Evolutionary conservation across 2,888 invertebrate species (phyloP).

Genomic region (Masnerella sp.): DNA sequence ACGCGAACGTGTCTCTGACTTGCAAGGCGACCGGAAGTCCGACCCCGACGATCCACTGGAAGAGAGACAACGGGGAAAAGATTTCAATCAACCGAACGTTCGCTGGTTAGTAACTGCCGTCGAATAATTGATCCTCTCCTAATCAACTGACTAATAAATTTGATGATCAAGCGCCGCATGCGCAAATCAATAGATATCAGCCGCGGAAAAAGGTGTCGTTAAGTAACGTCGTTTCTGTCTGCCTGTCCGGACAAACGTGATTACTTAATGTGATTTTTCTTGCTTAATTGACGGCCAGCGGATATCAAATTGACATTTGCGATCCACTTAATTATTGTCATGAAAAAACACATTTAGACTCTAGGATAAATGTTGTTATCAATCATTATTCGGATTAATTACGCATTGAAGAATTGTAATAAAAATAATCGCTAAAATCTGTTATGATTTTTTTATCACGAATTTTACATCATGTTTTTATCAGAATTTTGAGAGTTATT

Average conservation of each 20-base stretch:
- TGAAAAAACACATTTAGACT: constrained; percentile 17
- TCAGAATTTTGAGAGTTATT: no score
- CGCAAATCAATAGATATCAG: constrained; percentile 16
- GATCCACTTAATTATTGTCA: constrained; percentile 18
- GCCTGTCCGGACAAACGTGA: no score
- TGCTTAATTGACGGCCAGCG: constrained; percentile 34
- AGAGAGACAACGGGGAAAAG: constrained; percentile 91
- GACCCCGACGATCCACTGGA: constrained; percentile 93
- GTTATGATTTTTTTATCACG: no score
- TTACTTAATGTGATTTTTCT: constrained; percentile 35
- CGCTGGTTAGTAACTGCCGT: constrained; percentile 80
- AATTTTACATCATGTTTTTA: no score
- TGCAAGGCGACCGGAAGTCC: constrained; percentile 95
- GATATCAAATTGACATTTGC: constrained; percentile 37
- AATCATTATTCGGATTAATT: constrained; percentile 12
- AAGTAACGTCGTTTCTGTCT: constrained; percentile 9
- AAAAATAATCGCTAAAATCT: no score
- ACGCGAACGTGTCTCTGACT: constrained; percentile 91
- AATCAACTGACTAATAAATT: not conserved
- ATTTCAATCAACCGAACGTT: constrained; percentile 91
- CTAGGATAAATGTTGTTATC: constrained; percentile 14
- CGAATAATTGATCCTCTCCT: not conserved
- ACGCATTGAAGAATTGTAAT: no score
- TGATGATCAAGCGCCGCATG: not conserved
- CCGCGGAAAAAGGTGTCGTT: not conserved